Percentiles rank a stretch among this genome's conserved stretches.
Evolutionary conservation across 1,140 invertebrate species (phyloP).

Genomic region (Cataglyphis hispanica): DNA sequence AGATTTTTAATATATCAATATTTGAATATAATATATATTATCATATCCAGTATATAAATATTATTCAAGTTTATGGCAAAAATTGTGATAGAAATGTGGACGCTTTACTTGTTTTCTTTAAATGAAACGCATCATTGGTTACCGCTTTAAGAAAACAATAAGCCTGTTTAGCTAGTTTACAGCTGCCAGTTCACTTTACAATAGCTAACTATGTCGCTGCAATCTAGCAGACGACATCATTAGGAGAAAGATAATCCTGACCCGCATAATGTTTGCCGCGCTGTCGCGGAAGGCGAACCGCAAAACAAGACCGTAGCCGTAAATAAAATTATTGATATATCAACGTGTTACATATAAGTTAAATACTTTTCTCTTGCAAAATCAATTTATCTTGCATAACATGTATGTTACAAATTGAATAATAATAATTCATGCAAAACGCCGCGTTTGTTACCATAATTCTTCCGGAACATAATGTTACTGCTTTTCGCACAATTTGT

Average conservation of each 20-base stretch:
- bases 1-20: not conserved
- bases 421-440: slow-evolving; percentile 2
- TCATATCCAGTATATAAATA: too few species aligned
- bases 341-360: not conserved
- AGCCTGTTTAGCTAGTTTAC: slow-evolving; percentile 13
- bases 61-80: too few species aligned
- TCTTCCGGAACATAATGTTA: not conserved
- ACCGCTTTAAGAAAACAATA: slow-evolving; percentile 4
- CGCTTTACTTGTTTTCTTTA: not conserved
- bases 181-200: slow-evolving; percentile 12
- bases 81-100: not conserved
- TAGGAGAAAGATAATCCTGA: slow-evolving; percentile 53
- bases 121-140: slow-evolving; percentile 40
- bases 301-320: not conserved
- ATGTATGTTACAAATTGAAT: slow-evolving; percentile 1
- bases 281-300: slow-evolving; percentile 10
- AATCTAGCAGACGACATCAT: slow-evolving; percentile 35
- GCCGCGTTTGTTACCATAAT: not conserved
- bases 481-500: not conserved
- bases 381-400: not conserved
- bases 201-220: slow-evolving; percentile 11
- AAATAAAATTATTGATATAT: slow-evolving; percentile 48
- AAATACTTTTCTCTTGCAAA: not conserved
- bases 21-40: not conserved
- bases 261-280: slow-evolving; percentile 29